A percentile compares a stretch with the other conserved stretches of the same genome.
These are phyloP conservation scores for Uria lomvia DNA, from an alignment of 2,113 vertebrate genomes.

Conservation along the genomic window DNA sequence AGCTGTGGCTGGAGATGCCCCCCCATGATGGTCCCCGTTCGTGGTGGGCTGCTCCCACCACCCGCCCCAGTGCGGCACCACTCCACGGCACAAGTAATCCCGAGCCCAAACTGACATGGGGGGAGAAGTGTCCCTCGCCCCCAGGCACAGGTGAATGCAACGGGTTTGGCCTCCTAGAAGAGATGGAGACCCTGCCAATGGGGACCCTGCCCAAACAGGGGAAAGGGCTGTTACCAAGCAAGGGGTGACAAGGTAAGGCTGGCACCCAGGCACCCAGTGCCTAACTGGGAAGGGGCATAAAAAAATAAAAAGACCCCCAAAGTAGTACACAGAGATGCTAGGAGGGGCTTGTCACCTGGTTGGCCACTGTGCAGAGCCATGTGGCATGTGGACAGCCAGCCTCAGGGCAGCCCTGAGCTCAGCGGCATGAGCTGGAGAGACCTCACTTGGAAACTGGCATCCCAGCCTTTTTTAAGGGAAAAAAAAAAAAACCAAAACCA, in stretches of 20 bases:
- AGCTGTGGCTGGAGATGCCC: fast-evolving
- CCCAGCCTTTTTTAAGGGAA: background rate
- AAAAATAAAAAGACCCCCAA: background rate
- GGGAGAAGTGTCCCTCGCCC: background rate
- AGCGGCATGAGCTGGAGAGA: background rate
- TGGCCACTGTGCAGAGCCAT: fast-evolving
- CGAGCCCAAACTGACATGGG: fast-evolving
- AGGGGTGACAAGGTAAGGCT: background rate
- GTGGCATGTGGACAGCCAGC: fast-evolving
- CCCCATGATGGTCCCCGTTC: background rate
- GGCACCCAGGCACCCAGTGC: background rate
- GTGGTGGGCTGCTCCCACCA: background rate
- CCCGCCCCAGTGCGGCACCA: fast-evolving
- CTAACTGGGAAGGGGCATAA: background rate
- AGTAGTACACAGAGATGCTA: background rate
- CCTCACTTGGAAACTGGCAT: background rate
- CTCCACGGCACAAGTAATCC: background rate
- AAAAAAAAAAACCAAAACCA: background rate
- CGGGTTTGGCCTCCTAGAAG: background rate
- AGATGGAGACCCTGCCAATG: background rate
- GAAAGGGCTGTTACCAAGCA: background rate
- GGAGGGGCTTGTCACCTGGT: background rate
- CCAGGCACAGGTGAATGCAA: no score
- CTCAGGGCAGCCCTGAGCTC: background rate
- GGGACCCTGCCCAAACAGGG: background rate